phyloP scores from a whole-genome alignment of 2,113 vertebrate genomes.

The Xyrauchen texanus region DNA sequence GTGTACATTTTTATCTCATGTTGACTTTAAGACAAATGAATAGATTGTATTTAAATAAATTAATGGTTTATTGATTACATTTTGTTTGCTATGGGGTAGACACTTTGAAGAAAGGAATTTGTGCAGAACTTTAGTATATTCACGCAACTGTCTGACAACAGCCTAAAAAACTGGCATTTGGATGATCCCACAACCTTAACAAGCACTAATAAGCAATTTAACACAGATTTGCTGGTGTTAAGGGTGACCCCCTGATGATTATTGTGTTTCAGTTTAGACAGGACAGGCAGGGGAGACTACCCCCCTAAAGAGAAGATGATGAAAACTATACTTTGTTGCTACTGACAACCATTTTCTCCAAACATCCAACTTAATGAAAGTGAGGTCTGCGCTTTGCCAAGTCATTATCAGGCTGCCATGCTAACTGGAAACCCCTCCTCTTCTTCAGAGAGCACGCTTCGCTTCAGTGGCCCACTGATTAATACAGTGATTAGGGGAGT shows the following conservation, averaged over 20 bases:
- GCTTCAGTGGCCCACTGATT: slow-evolving; percentile 60
- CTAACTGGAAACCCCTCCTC: slow-evolving; percentile 46
- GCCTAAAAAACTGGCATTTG: not conserved
- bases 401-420: slow-evolving; percentile 61
- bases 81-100: not conserved
- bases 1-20: too few species aligned
- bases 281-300: slow-evolving; percentile 13
- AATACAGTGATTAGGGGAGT: slow-evolving; percentile 59
- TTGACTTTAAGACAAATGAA: too few species aligned
- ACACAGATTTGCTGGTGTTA: slow-evolving; percentile 22
- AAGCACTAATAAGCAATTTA: slow-evolving; percentile 33
- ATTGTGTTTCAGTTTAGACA: slow-evolving; percentile 51
- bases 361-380: slow-evolving; percentile 58
- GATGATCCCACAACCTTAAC: slow-evolving; percentile 5
- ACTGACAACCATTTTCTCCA: slow-evolving; percentile 52
- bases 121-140: not conserved
- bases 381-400: slow-evolving; percentile 51
- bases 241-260: slow-evolving; percentile 16
- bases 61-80: too few species aligned
- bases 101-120: too few species aligned
- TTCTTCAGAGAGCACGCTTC: slow-evolving; percentile 51
- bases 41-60: too few species aligned
- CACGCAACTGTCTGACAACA: too few species aligned
- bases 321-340: slow-evolving; percentile 54
- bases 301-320: slow-evolving; percentile 39